Evolutionary conservation across 1,140 invertebrate species (phyloP), one percentile per base, ranked within the genome.

Genomic region (Myzus persicae): DNA sequence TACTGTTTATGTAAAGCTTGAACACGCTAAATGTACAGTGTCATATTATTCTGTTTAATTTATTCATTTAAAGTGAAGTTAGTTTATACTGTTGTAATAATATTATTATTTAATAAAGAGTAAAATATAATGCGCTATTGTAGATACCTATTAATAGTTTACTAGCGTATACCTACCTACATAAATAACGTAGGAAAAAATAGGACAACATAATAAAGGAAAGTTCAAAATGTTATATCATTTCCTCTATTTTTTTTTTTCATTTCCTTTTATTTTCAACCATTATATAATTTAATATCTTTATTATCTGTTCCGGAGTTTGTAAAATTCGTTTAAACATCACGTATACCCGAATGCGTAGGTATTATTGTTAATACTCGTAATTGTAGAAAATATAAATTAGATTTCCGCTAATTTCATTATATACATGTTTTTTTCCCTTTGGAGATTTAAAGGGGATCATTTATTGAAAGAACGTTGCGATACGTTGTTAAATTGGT

Each of bases 241-340:
- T 51, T 89, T 38, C 9, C 18, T 48, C 20, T 89, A 89, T 89
- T 51, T 85, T 85, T 40, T n/a, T 82, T 40, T 88, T 54, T 54
- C 9, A 89, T 89, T 51, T 54, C 38, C 7, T 36, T 89, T 89
- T 89, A 20, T 54, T 89, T 54, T 24, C 48, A 51, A 54, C 14
- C 11, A 14, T 40, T 88, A 54, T 89, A 54, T 89, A 89, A 40
- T 89, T 54, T 26, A 54, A 89, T 89, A 89, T 54, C 88, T 26
- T 54, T 87, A 87, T 87, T 87, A 46, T 87, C 38, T 87, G 85
- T 87, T 46, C 18, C 14, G 38, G 9, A 14, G 24, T 44, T n/a
- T 36, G 85, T 89, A 38, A 7, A 36, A 51, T 89, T 51, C 46
- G 46, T 89, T 48, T 89, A 89, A 89, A 89, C 87, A 89, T 38